A percentile compares a stretch with the other conserved stretches of the same genome.
Conservation (phyloP, 2,888 invertebrate species). For the Ormyrus rosae region DNA sequence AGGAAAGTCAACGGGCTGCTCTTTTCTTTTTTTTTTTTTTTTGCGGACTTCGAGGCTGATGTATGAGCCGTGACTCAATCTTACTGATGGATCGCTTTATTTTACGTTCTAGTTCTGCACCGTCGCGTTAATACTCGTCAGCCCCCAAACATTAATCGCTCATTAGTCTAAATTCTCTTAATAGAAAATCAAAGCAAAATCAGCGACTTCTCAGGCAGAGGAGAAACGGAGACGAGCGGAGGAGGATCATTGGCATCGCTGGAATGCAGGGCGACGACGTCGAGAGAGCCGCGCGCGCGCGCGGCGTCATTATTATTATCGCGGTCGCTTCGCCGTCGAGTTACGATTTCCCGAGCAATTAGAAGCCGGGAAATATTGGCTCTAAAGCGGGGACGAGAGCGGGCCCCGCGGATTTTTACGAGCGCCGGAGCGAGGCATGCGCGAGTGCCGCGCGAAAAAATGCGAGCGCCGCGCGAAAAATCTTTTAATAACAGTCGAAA, state of each 20-base stretch:
- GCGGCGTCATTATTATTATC: conserved; percentile 29
- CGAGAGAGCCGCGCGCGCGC: no score
- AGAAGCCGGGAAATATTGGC: conserved; percentile 44
- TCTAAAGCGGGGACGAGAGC: conserved; percentile 29
- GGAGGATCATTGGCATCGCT: conserved; percentile 33
- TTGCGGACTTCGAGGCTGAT: no score
- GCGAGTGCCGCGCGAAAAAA: no score
- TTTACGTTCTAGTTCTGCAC: no score
- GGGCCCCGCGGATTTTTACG: conserved; percentile 33
- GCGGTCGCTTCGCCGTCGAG: conserved; percentile 12
- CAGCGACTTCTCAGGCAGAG: neutral
- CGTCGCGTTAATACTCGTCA: no score
- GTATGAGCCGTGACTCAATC: no score
- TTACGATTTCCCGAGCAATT: conserved; percentile 44
- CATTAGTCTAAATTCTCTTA: no score
- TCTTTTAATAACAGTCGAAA: no score
- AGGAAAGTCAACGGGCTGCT: neutral
- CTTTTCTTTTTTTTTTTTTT: neutral
- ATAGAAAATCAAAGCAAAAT: no score
- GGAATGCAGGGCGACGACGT: conserved; percentile 37
- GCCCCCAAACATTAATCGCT: no score
- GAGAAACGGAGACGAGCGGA: conserved; percentile 3
- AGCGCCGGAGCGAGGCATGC: neutral
- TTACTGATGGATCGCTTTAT: no score
- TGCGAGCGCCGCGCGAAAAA: no score